Percentiles rank a stretch among this genome's conserved stretches.
Conservation (phyloP, 1,140 invertebrate genomes). For the Eurytemora carolleeae region DNA sequence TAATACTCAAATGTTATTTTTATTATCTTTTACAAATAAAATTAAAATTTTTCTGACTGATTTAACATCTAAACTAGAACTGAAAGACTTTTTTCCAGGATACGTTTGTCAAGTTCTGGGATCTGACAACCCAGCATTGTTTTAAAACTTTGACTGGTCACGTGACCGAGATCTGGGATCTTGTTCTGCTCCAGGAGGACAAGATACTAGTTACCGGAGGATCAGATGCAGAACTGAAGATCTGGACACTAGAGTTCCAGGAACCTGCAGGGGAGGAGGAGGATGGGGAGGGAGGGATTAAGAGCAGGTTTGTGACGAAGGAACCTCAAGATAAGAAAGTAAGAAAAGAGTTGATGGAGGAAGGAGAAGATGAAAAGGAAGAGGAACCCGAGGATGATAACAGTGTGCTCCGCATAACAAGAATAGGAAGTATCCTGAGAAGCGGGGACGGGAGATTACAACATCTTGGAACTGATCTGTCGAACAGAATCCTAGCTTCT, state of each 20-base stretch:
- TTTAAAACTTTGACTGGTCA: slow-evolving; percentile 63
- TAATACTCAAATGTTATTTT: too few relatives aligned
- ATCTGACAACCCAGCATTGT: slow-evolving; percentile 79
- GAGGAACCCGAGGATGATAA: slow-evolving; percentile 18
- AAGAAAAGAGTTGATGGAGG: slow-evolving; percentile 23
- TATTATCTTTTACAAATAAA: too few relatives aligned
- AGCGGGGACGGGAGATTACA: slow-evolving; percentile 49
- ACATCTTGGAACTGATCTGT: slow-evolving; percentile 39
- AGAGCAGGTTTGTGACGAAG: not conserved
- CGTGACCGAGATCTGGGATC: slow-evolving; percentile 49
- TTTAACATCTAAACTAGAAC: too few relatives aligned
- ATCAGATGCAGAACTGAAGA: slow-evolving; percentile 55
- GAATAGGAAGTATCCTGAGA: slow-evolving; percentile 49
- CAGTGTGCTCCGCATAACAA: slow-evolving; percentile 14
- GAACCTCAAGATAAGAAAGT: slow-evolving; percentile 20
- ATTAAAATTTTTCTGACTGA: too few relatives aligned
- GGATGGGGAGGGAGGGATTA: not conserved
- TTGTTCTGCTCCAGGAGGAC: slow-evolving; percentile 54
- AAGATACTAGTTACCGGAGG: slow-evolving; percentile 64
- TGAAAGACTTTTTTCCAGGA: slow-evolving; percentile 84
- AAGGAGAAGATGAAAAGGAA: slow-evolving; percentile 32
- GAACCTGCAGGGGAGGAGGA: slow-evolving; percentile 26
- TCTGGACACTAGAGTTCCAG: slow-evolving; percentile 43
- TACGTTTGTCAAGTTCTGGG: slow-evolving; percentile 91
- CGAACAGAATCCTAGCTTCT: slow-evolving; percentile 48